Evolutionary conservation across 2,113 vertebrate genomes (phyloP), one percentile per base, ranked within the genome.

Genomic region (Rhynchomys soricoides): DNA sequence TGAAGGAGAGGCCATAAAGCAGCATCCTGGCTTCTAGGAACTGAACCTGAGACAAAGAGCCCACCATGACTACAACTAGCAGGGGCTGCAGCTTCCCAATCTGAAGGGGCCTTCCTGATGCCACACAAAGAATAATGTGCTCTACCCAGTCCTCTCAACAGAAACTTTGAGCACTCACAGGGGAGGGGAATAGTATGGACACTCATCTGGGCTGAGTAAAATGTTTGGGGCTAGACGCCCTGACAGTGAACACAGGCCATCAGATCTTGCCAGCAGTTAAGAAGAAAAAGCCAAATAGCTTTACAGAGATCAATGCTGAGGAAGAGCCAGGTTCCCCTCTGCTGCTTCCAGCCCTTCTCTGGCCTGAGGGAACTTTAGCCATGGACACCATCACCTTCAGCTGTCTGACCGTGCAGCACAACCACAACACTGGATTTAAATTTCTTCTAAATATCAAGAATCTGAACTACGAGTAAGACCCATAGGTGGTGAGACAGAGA

Each of bases 401-500:
- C 48, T 68, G 93, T 94, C 75, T 85, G 50, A 57, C 48, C 95
- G 90, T 62, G 91, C 66, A 88, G 9, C 31, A 77, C 40, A 79
- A 19, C 34, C 34, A 64, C 31, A 68, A 75, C 66, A 24, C 24
- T 92, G 82, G 74, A 50, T 10, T 71, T 19, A 5, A 71, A 66
- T 64, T 88, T 73, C 78, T 55, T 62, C 50, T 45, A 94, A 95
- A 48, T 81, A 40, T 89, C 85, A 68, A 93, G 43, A 85, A 68
- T 91, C 66, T 88, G 50, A 95, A 45, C 12, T 34, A 77, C 7
- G 64, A 43, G 34, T 37, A 86, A 89, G 31, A 91, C 52, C 16
- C 21, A 57, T 70, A 73, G 90, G 43, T 40, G 71, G 70, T 59
- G 6, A 75, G 26, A 52, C 12, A 16, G 83, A 77, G 85, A 48